phyloP scores from a whole-genome alignment of 2,888 invertebrate species.

The Epistrophe grossulariae region DNA sequence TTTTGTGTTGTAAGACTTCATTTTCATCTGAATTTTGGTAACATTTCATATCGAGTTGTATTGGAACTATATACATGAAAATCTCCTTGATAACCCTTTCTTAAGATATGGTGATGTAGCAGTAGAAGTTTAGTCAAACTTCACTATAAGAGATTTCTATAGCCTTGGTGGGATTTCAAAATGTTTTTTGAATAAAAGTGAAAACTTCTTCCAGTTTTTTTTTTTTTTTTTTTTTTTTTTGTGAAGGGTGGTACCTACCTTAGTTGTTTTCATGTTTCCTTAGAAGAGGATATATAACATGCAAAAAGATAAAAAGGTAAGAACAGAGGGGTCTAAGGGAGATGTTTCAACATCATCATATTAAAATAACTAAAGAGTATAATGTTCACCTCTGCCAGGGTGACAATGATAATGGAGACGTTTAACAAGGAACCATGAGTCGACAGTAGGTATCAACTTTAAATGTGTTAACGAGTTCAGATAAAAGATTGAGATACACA shows the following conservation, averaged over 20 bases:
- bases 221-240: background rate
- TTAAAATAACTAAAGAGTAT: constrained; percentile 15
- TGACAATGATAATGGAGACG: background rate
- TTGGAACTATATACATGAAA: background rate
- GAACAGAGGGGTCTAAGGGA: background rate
- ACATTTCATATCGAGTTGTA: constrained; percentile 25
- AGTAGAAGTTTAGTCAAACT: constrained; percentile 50
- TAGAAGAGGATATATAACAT: constrained; percentile 7
- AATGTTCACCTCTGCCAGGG: background rate
- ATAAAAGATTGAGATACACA: constrained; percentile 15
- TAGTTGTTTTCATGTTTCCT: constrained; percentile 43
- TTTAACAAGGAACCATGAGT: background rate
- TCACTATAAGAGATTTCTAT: background rate
- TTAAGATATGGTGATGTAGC: background rate
- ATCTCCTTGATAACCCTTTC: constrained; percentile 38
- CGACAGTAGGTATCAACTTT: constrained; percentile 18
- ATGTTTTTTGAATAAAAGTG: constrained; percentile 9
- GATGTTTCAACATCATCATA: too few relatives aligned
- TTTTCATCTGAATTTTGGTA: constrained; percentile 47
- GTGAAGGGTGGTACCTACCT: background rate
- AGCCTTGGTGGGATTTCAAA: background rate
- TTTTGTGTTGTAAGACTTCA: constrained; percentile 35
- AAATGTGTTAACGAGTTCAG: constrained; percentile 41
- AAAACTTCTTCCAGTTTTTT: constrained; percentile 22
- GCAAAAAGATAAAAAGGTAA: constrained; percentile 7